Evolutionary conservation across 2,797 vertebrate species (phyloP), one percentile per base, ranked within the genome.

Genomic region (Scolopax rusticola): DNA sequence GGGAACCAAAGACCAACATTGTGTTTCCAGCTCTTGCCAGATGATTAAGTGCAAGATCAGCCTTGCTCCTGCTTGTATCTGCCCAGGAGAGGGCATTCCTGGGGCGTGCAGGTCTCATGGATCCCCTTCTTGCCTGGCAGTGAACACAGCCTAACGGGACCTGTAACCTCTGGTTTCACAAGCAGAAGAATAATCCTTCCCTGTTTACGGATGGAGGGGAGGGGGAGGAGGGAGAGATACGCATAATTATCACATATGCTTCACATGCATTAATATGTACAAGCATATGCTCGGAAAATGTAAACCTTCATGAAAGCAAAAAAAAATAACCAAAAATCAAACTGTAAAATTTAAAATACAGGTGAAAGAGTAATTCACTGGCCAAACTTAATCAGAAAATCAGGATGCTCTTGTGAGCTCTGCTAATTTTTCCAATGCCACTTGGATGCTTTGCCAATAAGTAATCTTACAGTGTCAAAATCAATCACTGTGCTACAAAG

Each of bases 391-490:
- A 38, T 87, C 70, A 92, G 75, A 78, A 94, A 96, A 78, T 28
- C 38, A 86, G 63, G 60, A 69, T 8, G 27, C n/a, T 84, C 11
- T 25, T 67, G 64, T 69, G 30, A 86, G 47, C 65, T 91, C 83
- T 84, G 27, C 50, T 90, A 57, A 51, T 83, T 93, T 89, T 95
- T 77, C 79, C 9, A 8, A 41, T 51, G 68, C 25, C 80, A 61
- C 60, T 73, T 9, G 5, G 32, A 57, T 74, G 43, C 1, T 11
- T 84, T 47, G 28, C 18, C 32, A 60, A 88, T 95, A 91, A 91
- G 84, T 92, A 79, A 68, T 74, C 63, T 81, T 64, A 48, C 27
- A 38, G 64, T 41, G 30, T 57, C 65, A 95, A 80, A 94, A 97
- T 94, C 79, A 87, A 91, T 96, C 85, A 71, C 36, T 50, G 33